Percentiles rank a stretch among this genome's conserved stretches.
These are phyloP conservation scores for Junonia oenone DNA, from an alignment of 2,888 invertebrate species.

Conservation along the genomic window DNA sequence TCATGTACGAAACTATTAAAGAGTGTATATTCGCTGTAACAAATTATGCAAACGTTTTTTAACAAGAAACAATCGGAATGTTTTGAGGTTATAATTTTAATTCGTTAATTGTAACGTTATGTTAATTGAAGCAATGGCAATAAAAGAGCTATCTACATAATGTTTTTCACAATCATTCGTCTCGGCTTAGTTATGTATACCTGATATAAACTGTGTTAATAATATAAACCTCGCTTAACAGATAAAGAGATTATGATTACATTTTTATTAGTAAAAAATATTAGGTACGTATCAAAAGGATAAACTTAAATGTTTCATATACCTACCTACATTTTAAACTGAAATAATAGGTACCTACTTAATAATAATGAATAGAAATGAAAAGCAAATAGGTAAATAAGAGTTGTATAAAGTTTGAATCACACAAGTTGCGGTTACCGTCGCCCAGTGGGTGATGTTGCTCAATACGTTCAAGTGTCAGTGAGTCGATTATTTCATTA, in stretches of 20 bases:
- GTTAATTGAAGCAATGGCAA: neutral
- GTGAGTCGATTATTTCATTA: constrained; percentile 4
- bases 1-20: neutral
- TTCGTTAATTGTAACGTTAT: neutral
- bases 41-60: constrained; percentile 14
- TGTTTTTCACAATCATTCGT: too few relatives aligned
- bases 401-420: neutral
- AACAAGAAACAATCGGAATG: neutral
- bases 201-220: too few relatives aligned
- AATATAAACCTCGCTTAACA: too few relatives aligned
- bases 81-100: neutral
- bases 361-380: too few relatives aligned
- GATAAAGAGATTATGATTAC: too few relatives aligned
- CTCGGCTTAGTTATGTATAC: too few relatives aligned
- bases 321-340: too few relatives aligned
- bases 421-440: neutral
- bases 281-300: too few relatives aligned
- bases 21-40: constrained; percentile 17
- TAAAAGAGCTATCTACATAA: neutral
- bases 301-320: too few relatives aligned
- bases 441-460: neutral
- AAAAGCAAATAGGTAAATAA: too few relatives aligned
- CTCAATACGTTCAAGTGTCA: constrained; percentile 1
- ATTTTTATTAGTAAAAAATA: too few relatives aligned
- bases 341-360: neutral